Conservation (phyloP, 1,140 invertebrate genomes). For the Drosophila ogumai region DNA sequence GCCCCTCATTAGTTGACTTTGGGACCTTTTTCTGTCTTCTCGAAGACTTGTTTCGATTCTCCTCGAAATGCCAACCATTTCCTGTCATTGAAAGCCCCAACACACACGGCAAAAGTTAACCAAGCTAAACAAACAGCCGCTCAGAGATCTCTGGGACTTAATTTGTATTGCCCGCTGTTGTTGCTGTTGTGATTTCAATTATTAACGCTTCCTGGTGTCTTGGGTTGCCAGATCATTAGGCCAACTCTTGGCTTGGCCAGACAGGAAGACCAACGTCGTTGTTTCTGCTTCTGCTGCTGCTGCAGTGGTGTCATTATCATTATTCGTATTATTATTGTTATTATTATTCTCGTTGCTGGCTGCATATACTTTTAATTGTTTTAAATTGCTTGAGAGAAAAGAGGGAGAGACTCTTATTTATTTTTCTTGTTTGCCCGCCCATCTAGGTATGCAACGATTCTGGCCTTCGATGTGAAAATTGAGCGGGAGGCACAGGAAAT, state of each 20-base stretch:
- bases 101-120: constrained; percentile 41
- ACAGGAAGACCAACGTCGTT: constrained; percentile 37
- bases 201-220: constrained; percentile 69
- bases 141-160: constrained; percentile 13
- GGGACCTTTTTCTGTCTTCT: constrained; percentile 63
- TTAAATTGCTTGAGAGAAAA: constrained; percentile 29
- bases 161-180: constrained; percentile 17
- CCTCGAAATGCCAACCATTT: constrained; percentile 75
- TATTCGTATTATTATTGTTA: constrained; percentile 63
- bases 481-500: constrained; percentile 98
- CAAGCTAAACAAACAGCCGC: constrained; percentile 51
- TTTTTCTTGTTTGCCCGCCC: constrained; percentile 9
- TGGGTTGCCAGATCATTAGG: constrained; percentile 64
- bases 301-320: constrained; percentile 53
- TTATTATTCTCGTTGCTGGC: constrained; percentile 40
- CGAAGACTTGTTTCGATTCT: constrained; percentile 42
- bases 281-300: constrained; percentile 14
- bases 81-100: constrained; percentile 66
- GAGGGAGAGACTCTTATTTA: neutral
- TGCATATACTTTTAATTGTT: constrained; percentile 68
- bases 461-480: constrained; percentile 99
- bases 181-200: constrained; percentile 64
- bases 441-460: constrained; percentile 95
- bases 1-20: constrained; percentile 40
- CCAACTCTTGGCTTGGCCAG: constrained; percentile 13